Evolutionary conservation across 23 tunicate species (phyloP).

Genomic region (Trididemnum nubilum): DNA sequence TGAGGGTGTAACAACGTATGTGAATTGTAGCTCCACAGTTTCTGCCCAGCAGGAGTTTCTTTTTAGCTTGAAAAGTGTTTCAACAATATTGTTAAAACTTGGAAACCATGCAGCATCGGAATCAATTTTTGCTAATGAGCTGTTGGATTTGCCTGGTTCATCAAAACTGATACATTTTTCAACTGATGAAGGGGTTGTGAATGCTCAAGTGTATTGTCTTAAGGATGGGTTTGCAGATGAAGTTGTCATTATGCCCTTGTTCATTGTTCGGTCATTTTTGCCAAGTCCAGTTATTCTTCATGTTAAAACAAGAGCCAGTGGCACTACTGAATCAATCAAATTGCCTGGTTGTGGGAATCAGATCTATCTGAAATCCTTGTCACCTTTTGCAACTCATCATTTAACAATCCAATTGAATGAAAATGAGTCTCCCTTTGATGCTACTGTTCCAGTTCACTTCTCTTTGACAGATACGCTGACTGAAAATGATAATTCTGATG

Average conservation of each 20-base stretch:
- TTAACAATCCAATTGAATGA: conserved; percentile 59
- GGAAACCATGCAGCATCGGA: conserved; percentile 10
- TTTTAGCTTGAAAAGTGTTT: conserved; percentile 2
- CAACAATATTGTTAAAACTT: conserved; percentile 17
- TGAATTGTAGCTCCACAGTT: neutral
- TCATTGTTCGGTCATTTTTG: conserved; percentile 54
- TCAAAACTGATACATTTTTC: conserved; percentile 3
- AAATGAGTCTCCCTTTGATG: conserved; percentile 76
- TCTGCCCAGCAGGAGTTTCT: neutral
- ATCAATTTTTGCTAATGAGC: neutral
- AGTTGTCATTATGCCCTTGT: conserved; percentile 43
- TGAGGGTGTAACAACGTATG: neutral
- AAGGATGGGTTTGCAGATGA: conserved; percentile 16
- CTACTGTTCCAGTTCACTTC: conserved; percentile 55
- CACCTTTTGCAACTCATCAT: conserved; percentile 51
- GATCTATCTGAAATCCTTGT: conserved; percentile 11
- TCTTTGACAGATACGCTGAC: conserved; percentile 36
- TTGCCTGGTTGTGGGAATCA: conserved; percentile 49
- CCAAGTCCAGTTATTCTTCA: conserved; percentile 46
- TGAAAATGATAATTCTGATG: neutral
- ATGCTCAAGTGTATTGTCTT: conserved; percentile 30
- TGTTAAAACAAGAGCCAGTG: conserved; percentile 35
- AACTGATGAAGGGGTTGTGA: neutral
- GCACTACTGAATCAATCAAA: neutral
- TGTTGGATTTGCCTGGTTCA: neutral